phyloP scores from a whole-genome alignment of 1,140 invertebrate genomes.

The Luehdorfia chinensis region DNA sequence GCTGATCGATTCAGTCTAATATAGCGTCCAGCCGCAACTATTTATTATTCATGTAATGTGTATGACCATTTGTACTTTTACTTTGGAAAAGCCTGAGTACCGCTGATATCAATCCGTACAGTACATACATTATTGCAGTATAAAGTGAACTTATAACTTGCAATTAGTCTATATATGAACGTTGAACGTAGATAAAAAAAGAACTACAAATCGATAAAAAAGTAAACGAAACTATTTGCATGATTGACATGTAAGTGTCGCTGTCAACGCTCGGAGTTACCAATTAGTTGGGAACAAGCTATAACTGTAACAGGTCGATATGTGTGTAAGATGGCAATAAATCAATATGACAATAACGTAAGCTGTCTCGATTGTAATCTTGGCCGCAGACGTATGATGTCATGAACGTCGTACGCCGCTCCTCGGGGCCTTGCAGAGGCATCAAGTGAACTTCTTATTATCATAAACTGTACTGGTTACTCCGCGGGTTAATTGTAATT shows the following conservation, averaged over 20 bases:
- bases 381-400: constrained; percentile 50
- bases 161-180: too few relatives aligned
- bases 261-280: constrained; percentile 21
- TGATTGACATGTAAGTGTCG: constrained; percentile 17
- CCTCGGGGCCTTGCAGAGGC: constrained; percentile 38
- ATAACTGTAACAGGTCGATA: constrained; percentile 37
- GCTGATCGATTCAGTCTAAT: too few relatives aligned
- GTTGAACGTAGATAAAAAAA: neutral
- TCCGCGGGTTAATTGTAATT: constrained; percentile 13
- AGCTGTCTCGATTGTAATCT: constrained; percentile 62
- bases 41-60: too few relatives aligned
- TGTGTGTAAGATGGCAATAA: constrained; percentile 34
- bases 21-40: too few relatives aligned
- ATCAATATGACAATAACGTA: constrained; percentile 66
- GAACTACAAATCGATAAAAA: neutral
- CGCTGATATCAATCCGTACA: too few relatives aligned
- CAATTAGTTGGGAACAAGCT: constrained; percentile 47
- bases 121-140: too few relatives aligned
- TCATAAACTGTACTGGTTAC: constrained; percentile 9
- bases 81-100: too few relatives aligned
- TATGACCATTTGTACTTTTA: too few relatives aligned
- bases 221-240: neutral
- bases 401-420: constrained; percentile 25
- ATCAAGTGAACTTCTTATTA: constrained; percentile 38
- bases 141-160: too few relatives aligned